Base-by-base conservation (phyloP, 2,797 vertebrate species). In the Nannoperca australis region DNA sequence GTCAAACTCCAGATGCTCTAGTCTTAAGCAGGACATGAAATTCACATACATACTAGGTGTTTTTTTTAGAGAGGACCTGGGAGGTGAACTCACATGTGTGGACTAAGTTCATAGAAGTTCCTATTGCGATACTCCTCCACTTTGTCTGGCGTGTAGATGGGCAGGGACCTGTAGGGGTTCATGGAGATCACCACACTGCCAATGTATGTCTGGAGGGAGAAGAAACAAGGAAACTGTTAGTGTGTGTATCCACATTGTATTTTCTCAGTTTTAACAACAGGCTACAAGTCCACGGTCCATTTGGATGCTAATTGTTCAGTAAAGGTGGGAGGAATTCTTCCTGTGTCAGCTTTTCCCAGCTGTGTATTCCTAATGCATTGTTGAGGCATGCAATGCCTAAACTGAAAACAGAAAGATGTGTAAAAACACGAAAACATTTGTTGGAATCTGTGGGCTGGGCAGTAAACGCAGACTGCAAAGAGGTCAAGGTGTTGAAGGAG, bases 101-200 rank as follows among this genome's bases (percentile, higher is more conserved):
- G 98, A 91, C 98, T 98, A 83, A 99, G 97, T 85, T 99, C 98
- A 78, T 99, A 99, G 83, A 99, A 99, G 94, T 99, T 99, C 86
- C 98, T 96, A 91, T 99, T 99, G 89, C 98, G 97, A 91, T 99
- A 99, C 86, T 99, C 98, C 93, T 99, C 98, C 86, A 99, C 98
- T 92, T 99, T 99, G 62, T 99, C 98, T 18, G 98, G 96, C 15
- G 96, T 98, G 94, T 93, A 99, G 96, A 99, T 98, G 79, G 98
- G 96, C 70, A 99, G 93, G 34, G 95, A 80, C 83, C 96, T 96
- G 94, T 99, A 99, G 13, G 98, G 98, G 89, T 99, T 99, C 92
- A 99, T 93, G 24, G 98, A 99, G 95, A 99, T 97, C 79, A 99
- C 98, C 95, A 99, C 98, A 1, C 97, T 99, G 90, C 98, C 98